These are phyloP conservation scores for Strigamia crassipes DNA, from an alignment of 2,888 invertebrate species.

Conservation along the genomic window DNA sequence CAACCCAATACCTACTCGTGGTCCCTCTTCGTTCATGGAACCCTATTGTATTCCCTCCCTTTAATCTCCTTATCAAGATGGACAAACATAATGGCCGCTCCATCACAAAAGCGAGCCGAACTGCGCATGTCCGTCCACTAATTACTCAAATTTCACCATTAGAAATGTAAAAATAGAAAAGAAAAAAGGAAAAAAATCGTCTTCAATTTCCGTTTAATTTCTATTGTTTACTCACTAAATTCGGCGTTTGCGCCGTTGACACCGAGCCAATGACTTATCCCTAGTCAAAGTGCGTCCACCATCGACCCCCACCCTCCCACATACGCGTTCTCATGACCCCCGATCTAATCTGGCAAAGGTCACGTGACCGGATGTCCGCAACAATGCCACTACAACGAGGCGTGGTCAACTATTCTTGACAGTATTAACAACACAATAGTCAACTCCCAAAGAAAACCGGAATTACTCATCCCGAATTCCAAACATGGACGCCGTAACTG, in stretches of 20 bases:
- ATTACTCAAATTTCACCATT: neutral
- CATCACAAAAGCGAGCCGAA: constrained; percentile 13
- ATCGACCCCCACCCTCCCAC: neutral
- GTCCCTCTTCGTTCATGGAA: constrained; percentile 5
- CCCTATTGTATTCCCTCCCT: constrained; percentile 8
- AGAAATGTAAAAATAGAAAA: neutral
- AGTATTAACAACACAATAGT: constrained; percentile 18
- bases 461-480: constrained; percentile 39
- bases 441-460: constrained; percentile 16
- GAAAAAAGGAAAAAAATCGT: neutral
- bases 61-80: constrained; percentile 42
- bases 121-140: constrained; percentile 19
- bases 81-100: constrained; percentile 24
- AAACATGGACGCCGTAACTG: constrained; percentile 22
- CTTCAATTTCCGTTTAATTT: too few relatives aligned
- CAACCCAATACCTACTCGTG: constrained; percentile 7
- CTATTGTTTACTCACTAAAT: too few relatives aligned
- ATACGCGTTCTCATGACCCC: constrained; percentile 11
- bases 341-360: constrained; percentile 40
- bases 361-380: constrained; percentile 36
- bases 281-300: neutral
- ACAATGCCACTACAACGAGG: constrained; percentile 25
- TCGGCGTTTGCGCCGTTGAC: neutral
- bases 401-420: constrained; percentile 23
- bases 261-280: neutral